A percentile compares a stretch with the other conserved stretches of the same genome.
Evolutionary conservation across 2,888 invertebrate genomes (phyloP).

Genomic region (Scaptomyza flava): DNA sequence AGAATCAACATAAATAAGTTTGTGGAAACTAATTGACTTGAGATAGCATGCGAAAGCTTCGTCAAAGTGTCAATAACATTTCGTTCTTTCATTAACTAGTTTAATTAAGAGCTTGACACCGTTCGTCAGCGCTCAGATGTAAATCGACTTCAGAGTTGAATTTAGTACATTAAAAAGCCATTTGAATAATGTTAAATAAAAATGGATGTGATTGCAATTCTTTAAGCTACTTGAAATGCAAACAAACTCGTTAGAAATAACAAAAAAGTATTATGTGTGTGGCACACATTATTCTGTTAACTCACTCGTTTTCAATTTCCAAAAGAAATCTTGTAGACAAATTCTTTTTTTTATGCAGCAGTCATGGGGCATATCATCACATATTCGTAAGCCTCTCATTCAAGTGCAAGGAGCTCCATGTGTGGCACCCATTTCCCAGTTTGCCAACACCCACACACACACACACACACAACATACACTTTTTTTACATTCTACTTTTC

Average conservation of each 20-base stretch:
- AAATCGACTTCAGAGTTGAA: too few relatives aligned
- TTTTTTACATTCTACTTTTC: not conserved
- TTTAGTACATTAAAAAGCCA: too few relatives aligned
- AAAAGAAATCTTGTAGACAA: slow-evolving; percentile 44
- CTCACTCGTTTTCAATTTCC: slow-evolving; percentile 3
- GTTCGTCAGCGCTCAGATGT: too few relatives aligned
- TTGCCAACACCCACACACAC: slow-evolving; percentile 3
- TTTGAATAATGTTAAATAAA: not conserved
- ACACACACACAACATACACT: not conserved
- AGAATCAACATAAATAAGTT: too few relatives aligned
- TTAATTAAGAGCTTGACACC: too few relatives aligned
- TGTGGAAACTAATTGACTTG: too few relatives aligned
- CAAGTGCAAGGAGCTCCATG: slow-evolving; percentile 52
- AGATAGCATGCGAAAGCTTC: too few relatives aligned
- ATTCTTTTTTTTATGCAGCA: slow-evolving; percentile 25
- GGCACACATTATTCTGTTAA: slow-evolving; percentile 2
- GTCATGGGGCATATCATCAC: slow-evolving; percentile 43
- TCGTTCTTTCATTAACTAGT: too few relatives aligned
- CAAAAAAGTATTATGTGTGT: not conserved
- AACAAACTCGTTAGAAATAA: not conserved
- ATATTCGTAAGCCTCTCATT: slow-evolving; percentile 38
- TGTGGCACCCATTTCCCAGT: slow-evolving; percentile 43
- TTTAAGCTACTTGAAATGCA: not conserved
- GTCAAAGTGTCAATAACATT: too few relatives aligned
- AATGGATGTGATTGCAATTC: not conserved